Base-by-base conservation (phyloP, 2,113 vertebrate species). In the Euleptes europaea region DNA sequence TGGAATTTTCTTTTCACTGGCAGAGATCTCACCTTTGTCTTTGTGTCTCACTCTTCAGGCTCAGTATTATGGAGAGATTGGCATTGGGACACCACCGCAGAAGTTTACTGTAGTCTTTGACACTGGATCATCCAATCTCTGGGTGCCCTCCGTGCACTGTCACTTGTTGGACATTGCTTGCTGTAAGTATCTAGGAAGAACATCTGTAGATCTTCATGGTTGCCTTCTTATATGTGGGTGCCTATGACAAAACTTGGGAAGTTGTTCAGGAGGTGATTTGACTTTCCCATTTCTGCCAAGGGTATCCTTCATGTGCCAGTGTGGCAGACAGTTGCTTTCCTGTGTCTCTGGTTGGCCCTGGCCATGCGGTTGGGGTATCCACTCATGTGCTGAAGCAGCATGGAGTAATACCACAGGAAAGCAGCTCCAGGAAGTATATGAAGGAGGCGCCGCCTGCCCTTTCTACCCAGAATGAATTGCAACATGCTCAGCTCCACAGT, bases 121-220 rank as follows among this genome's bases (percentile, higher is more conserved):
- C 94, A 99, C 99, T 0, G 99, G 99, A 7, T 99, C 99, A 5
- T 98, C 99, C 93, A 99, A 99, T 93, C 97, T 99, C 69, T 99
- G 99, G 99, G 98, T 99, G 33, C 99, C 98, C 0, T 99, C 99
- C 0, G 8, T 97, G 38, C 97, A 97, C 92, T 99, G 98, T 95
- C 96, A 95, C 6, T 0, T 97, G 1, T 2, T 95, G 0, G 98
- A 99, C 91, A 91, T 99, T 0, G 98, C 99, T 10, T 99, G 98
- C 94, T 82, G 99, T 99, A 91, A 98, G 98, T 97, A 38, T 11
- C 15, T 4, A 26, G 60, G 28, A 19, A 28, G 57, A 60, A 60
- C 57, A 1, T 60, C 57, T 3, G 3, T 67, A 38, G 35, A 66
- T 26, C 26, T 15, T 38, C 0, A 1, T 21, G 47, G 67, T 60